These are phyloP conservation scores for Leistus spinibarbis DNA, from an alignment of 2,888 invertebrate species.

Conservation along the genomic window DNA sequence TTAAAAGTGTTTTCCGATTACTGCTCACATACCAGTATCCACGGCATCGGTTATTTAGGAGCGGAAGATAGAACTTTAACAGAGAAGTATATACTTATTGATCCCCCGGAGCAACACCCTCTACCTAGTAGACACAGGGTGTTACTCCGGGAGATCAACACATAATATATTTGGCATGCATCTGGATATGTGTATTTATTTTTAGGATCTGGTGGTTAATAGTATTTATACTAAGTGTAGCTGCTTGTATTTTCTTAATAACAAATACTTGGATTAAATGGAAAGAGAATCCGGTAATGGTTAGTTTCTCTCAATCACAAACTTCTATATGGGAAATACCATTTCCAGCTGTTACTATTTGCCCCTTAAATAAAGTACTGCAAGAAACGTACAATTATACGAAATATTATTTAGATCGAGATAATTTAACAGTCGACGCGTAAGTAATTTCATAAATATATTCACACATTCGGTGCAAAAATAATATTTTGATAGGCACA, in stretches of 20 bases:
- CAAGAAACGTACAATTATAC: constrained; percentile 66
- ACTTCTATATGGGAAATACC: constrained; percentile 71
- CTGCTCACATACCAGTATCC: constrained; percentile 52
- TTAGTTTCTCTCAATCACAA: constrained; percentile 75
- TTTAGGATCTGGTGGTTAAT: constrained; percentile 69
- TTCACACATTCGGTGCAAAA: not conserved
- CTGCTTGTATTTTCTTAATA: constrained; percentile 66
- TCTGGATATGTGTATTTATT: constrained; percentile 43
- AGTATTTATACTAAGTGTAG: constrained; percentile 66
- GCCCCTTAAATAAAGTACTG: constrained; percentile 60
- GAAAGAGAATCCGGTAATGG: constrained; percentile 75
- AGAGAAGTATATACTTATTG: constrained; percentile 51
- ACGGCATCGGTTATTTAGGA: constrained; percentile 55
- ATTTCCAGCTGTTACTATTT: constrained; percentile 56
- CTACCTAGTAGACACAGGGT: too few relatives aligned
- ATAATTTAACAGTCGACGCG: constrained; percentile 1
- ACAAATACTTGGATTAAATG: constrained; percentile 73
- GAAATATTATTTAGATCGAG: constrained; percentile 52
- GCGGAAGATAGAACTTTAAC: constrained; percentile 51
- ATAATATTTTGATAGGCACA: constrained; percentile 2
- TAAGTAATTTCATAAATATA: not conserved
- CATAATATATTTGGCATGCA: not conserved
- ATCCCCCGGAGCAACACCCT: too few relatives aligned
- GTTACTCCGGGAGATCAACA: too few relatives aligned
- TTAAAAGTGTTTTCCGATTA: constrained; percentile 51